A percentile compares a stretch with the other conserved stretches of the same genome.
Evolutionary conservation across 1,140 invertebrate genomes (phyloP).

Genomic region (Bactericera cockerelli): DNA sequence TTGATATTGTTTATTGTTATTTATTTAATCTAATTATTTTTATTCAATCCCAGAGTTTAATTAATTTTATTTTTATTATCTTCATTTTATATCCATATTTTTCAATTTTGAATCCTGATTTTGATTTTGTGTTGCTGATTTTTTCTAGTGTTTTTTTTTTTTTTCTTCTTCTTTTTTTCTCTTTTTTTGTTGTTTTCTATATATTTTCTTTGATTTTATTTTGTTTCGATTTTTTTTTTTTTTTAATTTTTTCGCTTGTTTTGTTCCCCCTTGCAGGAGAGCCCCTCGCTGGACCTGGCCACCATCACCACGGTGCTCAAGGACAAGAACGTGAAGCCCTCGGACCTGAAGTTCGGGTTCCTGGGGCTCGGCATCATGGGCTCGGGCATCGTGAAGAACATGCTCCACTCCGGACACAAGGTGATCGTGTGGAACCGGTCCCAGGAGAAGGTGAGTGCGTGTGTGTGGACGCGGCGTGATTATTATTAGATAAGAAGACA

Average conservation of each 20-base stretch:
- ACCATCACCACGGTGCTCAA: slow-evolving; percentile 53
- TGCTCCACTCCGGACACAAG: slow-evolving; percentile 83
- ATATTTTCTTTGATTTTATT: too few species aligned
- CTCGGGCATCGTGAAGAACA: slow-evolving; percentile 86
- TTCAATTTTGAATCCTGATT: slow-evolving; percentile 6
- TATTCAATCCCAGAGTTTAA: too few species aligned
- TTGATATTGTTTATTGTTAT: too few species aligned
- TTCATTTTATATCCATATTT: background rate
- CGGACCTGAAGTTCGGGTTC: slow-evolving; percentile 80
- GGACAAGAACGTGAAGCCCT: slow-evolving; percentile 74
- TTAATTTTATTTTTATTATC: background rate
- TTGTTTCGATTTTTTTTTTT: slow-evolving; percentile 14
- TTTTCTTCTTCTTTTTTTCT: too few species aligned
- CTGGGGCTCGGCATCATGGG: slow-evolving; percentile 92
- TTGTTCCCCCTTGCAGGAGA: slow-evolving; percentile 46
- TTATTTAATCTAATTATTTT: too few species aligned
- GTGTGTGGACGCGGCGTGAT: slow-evolving; percentile 3
- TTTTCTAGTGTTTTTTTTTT: too few species aligned
- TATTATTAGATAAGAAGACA: too few species aligned
- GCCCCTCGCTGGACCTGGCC: slow-evolving; percentile 57
- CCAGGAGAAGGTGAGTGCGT: slow-evolving; percentile 67
- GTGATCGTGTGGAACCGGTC: slow-evolving; percentile 91
- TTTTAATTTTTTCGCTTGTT: slow-evolving; percentile 14
- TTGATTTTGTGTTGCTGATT: too few species aligned
- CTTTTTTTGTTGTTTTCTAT: background rate